phyloP scores from a whole-genome alignment of 1,140 invertebrate genomes.

The Drosophila takahashii region DNA sequence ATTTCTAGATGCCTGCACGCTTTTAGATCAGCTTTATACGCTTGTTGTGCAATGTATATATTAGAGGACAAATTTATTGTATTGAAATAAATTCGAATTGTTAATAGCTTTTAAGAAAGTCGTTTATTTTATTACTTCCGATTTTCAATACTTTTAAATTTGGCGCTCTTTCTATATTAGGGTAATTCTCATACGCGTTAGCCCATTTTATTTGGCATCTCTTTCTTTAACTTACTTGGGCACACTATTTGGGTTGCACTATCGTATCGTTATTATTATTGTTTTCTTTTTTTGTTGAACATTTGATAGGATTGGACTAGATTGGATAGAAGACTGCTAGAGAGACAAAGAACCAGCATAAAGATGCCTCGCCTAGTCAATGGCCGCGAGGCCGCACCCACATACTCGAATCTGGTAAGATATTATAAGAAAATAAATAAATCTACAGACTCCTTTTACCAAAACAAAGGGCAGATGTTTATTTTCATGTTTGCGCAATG shows the following conservation, averaged over 20 bases:
- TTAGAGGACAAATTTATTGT: slow-evolving; percentile 6
- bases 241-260: slow-evolving; percentile 9
- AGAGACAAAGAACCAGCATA: slow-evolving; percentile 39
- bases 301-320: slow-evolving; percentile 9
- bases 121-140: not conserved
- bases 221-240: not conserved
- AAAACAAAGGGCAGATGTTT: slow-evolving; percentile 1
- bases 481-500: slow-evolving; percentile 5
- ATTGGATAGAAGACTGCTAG: slow-evolving; percentile 10
- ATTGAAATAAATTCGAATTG: slow-evolving; percentile 39
- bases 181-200: not conserved
- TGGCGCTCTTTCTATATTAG: not conserved
- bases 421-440: not conserved
- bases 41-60: slow-evolving; percentile 33
- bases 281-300: slow-evolving; percentile 32
- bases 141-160: not conserved
- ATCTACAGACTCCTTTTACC: not conserved
- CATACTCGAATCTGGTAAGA: slow-evolving; percentile 43
- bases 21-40: slow-evolving; percentile 4
- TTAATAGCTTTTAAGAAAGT: slow-evolving; percentile 3
- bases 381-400: slow-evolving; percentile 36
- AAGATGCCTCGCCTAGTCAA: slow-evolving; percentile 38
- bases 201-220: too few species aligned
- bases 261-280: slow-evolving; percentile 38
- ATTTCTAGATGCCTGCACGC: slow-evolving; percentile 5